Evolutionary conservation across 1,140 invertebrate species (phyloP).

Genomic region (Pogonognathellus flavescens): DNA sequence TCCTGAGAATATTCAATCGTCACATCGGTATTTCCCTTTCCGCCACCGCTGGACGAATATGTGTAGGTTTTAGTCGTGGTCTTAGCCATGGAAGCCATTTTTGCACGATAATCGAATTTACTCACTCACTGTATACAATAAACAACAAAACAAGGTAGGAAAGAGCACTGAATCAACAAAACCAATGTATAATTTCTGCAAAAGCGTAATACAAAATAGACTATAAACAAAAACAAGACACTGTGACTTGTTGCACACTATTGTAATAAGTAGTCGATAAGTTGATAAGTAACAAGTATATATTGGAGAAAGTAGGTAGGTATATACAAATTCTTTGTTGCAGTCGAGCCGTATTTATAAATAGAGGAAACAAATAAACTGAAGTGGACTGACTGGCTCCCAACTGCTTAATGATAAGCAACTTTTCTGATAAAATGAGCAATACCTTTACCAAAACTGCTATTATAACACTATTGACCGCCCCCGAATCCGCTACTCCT

Average conservation of each 20-base stretch:
- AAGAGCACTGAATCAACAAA: constrained; percentile 30
- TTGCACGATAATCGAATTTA: constrained; percentile 49
- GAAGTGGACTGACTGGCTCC: constrained; percentile 15
- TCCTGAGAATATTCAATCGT: constrained; percentile 94
- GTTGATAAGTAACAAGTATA: not conserved
- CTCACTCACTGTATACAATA: constrained; percentile 56
- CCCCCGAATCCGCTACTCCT: constrained; percentile 54
- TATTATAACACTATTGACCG: constrained; percentile 59
- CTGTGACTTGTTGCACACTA: constrained; percentile 43
- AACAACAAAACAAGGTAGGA: constrained; percentile 47
- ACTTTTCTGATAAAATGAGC: constrained; percentile 29
- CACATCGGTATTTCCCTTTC: constrained; percentile 84
- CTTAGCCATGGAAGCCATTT: constrained; percentile 79
- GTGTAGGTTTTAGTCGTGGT: constrained; percentile 77
- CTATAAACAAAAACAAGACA: constrained; percentile 45
- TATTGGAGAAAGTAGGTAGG: constrained; percentile 14
- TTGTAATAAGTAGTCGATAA: not conserved
- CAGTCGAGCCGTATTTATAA: not conserved
- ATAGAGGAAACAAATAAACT: constrained; percentile 24
- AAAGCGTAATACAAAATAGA: constrained; percentile 49
- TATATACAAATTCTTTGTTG: not conserved
- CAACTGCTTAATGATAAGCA: constrained; percentile 31
- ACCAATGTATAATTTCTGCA: constrained; percentile 22
- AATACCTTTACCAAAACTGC: constrained; percentile 55
- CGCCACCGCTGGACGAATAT: constrained; percentile 87